Evolutionary conservation across 2,797 vertebrate species (phyloP).

Genomic region (Intellagama lesueurii): DNA sequence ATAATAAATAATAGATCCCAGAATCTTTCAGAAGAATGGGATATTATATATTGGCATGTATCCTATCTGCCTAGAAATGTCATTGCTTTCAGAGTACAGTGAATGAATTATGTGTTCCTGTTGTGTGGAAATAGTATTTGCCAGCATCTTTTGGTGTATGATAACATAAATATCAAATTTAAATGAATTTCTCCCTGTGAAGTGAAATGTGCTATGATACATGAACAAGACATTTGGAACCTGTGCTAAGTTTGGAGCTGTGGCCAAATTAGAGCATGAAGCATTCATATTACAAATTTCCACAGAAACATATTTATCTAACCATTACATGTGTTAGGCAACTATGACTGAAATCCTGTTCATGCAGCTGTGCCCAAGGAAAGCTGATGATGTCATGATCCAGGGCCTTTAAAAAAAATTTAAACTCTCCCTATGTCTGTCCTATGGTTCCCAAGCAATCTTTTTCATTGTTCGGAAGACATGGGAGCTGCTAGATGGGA

Average conservation of each 20-base stretch:
- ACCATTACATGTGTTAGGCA: background rate
- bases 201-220: slow-evolving; percentile 20
- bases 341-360: background rate
- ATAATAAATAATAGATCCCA: no score
- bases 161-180: slow-evolving; percentile 14
- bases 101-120: background rate
- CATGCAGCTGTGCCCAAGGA: no score
- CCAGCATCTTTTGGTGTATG: background rate
- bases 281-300: slow-evolving; percentile 59
- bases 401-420: no score
- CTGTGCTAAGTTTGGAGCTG: slow-evolving; percentile 47
- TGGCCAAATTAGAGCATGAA: slow-evolving; percentile 55
- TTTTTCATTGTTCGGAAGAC: no score
- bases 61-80: background rate
- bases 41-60: background rate
- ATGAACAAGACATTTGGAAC: slow-evolving; percentile 56
- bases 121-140: slow-evolving; percentile 17
- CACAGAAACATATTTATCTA: slow-evolving; percentile 47
- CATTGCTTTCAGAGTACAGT: background rate
- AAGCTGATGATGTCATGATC: no score
- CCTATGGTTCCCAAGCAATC: no score
- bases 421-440: no score
- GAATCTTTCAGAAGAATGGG: background rate
- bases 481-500: no score
- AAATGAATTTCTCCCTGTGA: background rate